Evolutionary conservation across 2,113 vertebrate species (phyloP).

Genomic region (Caracal caracal): DNA sequence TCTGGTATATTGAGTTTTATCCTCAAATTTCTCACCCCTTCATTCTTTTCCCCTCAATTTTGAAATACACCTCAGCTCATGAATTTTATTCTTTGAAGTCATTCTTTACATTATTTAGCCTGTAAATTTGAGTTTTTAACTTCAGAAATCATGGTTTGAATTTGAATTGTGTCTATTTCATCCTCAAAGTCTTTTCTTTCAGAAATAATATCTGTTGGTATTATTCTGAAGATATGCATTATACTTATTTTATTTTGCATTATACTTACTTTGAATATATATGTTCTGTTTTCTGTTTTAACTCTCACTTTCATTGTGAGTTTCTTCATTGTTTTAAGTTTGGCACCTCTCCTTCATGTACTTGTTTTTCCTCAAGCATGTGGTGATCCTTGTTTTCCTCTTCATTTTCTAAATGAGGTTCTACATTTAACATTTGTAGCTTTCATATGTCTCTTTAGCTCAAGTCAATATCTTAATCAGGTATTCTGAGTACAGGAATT

Average conservation of each 20-base stretch:
- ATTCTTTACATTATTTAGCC: neutral
- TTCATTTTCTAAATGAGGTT: neutral
- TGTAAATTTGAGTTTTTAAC: neutral
- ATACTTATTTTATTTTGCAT: neutral
- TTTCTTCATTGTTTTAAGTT: slow-evolving; percentile 15
- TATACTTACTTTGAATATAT: neutral
- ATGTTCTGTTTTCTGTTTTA: slow-evolving; percentile 26
- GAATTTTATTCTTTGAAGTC: neutral
- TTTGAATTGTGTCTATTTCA: slow-evolving; percentile 17
- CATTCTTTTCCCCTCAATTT: slow-evolving; percentile 22
- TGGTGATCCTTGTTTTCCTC: neutral
- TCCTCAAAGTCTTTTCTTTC: neutral
- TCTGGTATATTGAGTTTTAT: neutral
- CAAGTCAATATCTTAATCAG: neutral
- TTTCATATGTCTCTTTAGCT: neutral
- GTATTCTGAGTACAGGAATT: neutral
- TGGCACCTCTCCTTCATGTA: neutral
- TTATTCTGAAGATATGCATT: neutral
- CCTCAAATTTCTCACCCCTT: neutral
- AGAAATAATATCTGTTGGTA: neutral
- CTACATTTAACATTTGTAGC: neutral
- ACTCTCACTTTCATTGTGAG: neutral
- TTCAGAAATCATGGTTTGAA: slow-evolving; percentile 18
- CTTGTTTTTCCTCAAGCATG: neutral
- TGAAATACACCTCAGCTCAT: neutral